Evolutionary conservation across 92 coral and sea anemone genomes (phyloP), one percentile per base, ranked within the genome.

Genomic region (Porites rus): DNA sequence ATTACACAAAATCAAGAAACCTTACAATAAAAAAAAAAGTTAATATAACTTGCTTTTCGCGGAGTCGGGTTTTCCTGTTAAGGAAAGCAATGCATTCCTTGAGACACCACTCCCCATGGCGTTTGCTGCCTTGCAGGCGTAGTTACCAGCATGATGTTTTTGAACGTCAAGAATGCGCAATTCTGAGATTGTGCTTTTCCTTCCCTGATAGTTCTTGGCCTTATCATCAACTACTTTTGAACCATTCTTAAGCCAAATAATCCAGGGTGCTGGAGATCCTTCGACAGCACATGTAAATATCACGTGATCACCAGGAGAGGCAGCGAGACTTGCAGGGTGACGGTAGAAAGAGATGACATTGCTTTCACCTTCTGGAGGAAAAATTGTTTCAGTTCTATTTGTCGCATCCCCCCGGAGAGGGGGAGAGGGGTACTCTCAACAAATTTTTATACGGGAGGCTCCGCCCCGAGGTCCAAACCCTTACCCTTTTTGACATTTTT

Each of bases 171-270:
- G 46, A 54, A 80, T 31, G 13, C 6, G 74, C 19, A 87, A 67
- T 22, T 65, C 65, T 64, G 86, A 87, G 7, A 53, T 51, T 14
- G 20, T 50, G 67, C 8, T 81, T 13, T 19, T 66, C 8, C 65
- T 52, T 60, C 31, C 38, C 20, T 43, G 72, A 81, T 11, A 18
- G 58, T 8, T 64, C 75, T 4, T 54, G 8, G 12, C 83, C 76
- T 31, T n/a, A 6, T 64, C 78, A 82, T 54, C 52, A 53, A 59
- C 84, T 69, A 7, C 22, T 31, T 31, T 69, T 4, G 17, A 67
- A 18, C 87, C 90, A 52, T 86, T 73, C 77, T 72, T 81, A 11
- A 77, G 82, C 93, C 90, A 90, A 69, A 80, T 84, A 31, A 90
- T 80, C 74, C 20, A 18, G 17, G 88, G 87, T 20, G 58, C 52